Percentiles rank a stretch among this genome's conserved stretches.
Evolutionary conservation across 1,140 invertebrate species (phyloP).

Genomic region (Bombus ignitus): DNA sequence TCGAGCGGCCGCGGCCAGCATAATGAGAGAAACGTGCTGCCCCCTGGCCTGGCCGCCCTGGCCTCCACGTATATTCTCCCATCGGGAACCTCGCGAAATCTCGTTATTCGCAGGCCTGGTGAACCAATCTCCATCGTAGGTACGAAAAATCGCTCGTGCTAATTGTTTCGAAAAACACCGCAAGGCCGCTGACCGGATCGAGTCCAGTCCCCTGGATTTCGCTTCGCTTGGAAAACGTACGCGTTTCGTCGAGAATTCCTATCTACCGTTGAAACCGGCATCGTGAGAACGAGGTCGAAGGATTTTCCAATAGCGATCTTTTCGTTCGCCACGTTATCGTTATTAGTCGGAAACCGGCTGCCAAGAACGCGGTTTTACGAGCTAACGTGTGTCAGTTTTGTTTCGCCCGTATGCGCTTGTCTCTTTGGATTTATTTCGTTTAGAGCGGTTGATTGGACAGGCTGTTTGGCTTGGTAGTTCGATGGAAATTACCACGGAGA

Average conservation of each 20-base stretch:
- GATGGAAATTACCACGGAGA: background rate
- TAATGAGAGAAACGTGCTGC: slow-evolving; percentile 78
- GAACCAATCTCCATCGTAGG: background rate
- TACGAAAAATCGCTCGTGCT: slow-evolving; percentile 56
- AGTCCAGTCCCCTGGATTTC: slow-evolving; percentile 29
- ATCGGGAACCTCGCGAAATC: slow-evolving; percentile 45
- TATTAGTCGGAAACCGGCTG: background rate
- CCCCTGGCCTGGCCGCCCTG: slow-evolving; percentile 66
- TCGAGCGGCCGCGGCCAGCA: slow-evolving; percentile 67
- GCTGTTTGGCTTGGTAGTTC: background rate
- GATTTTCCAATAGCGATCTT: slow-evolving; percentile 48
- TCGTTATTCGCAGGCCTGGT: background rate
- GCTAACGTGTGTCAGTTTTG: background rate
- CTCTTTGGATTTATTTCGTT: slow-evolving; percentile 9
- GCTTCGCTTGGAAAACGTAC: slow-evolving; percentile 8
- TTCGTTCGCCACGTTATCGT: slow-evolving; percentile 16
- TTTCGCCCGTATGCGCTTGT: background rate
- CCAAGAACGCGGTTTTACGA: background rate
- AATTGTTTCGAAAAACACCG: slow-evolving; percentile 52
- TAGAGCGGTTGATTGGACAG: background rate
- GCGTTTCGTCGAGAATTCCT: slow-evolving; percentile 49
- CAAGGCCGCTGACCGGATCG: slow-evolving; percentile 41
- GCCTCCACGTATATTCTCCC: slow-evolving; percentile 41
- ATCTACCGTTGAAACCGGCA: background rate
- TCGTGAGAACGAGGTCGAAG: slow-evolving; percentile 55